A percentile compares a stretch with the other conserved stretches of the same genome.
Conservation (phyloP, 2,888 invertebrate species). For the Orthosia incerta region DNA sequence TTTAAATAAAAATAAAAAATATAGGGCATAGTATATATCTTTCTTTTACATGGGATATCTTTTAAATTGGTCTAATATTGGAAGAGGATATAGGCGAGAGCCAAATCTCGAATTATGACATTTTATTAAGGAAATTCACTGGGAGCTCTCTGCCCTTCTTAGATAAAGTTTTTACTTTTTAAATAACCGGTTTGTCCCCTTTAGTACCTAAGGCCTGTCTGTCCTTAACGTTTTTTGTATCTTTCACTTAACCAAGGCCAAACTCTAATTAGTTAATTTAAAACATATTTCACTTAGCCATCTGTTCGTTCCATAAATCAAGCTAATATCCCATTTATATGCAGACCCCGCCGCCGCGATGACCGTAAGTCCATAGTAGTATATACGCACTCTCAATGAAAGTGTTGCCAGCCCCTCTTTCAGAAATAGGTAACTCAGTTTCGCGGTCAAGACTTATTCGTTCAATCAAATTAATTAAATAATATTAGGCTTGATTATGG, state of each 20-base stretch:
- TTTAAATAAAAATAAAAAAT: background rate
- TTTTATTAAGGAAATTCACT: too few relatives aligned
- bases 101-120: too few relatives aligned
- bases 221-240: too few relatives aligned
- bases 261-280: background rate
- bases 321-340: constrained; percentile 57
- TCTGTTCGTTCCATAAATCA: constrained; percentile 47
- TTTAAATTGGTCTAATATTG: too few relatives aligned
- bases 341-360: constrained; percentile 44
- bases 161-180: too few relatives aligned
- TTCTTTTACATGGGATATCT: too few relatives aligned
- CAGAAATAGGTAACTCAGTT: constrained; percentile 58
- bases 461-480: constrained; percentile 48
- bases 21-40: too few relatives aligned
- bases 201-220: too few relatives aligned
- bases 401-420: constrained; percentile 48
- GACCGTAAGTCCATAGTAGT: constrained; percentile 38
- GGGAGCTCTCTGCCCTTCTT: too few relatives aligned
- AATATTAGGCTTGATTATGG: constrained; percentile 33
- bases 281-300: background rate
- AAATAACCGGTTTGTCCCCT: too few relatives aligned
- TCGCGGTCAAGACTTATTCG: constrained; percentile 52
- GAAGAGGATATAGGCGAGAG: too few relatives aligned
- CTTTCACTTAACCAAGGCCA: background rate
- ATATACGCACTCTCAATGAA: constrained; percentile 58